Base-by-base conservation (phyloP, 2,797 vertebrate species). In the Coendou prehensilis region DNA sequence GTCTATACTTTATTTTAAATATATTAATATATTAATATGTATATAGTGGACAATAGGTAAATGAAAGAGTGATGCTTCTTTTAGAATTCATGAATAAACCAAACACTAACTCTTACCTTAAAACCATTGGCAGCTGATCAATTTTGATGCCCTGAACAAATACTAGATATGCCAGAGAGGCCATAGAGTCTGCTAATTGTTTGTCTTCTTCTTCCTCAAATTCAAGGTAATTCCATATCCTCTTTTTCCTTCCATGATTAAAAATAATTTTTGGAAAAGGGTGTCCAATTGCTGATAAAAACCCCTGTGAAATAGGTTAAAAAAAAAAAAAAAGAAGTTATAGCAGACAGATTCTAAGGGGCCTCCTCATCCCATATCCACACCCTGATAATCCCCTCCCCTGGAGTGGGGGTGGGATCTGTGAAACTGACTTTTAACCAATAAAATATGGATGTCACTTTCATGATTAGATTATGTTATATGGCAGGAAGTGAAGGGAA, bases 91-190 rank as follows among this genome's bases (percentile, higher is more conserved):
- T 69, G 56, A 92, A 84, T 75, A 91, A 83, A 75, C 17, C 73
- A 85, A 93, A 96, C 4, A 79, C 3, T 73, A 87, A 81, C 28
- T 79, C 93, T 98, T 98, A 99, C 99, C 99, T 99, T 98, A 99
- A 99, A 50, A 99, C 99, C 78, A 98, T 17, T 52, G 99, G 99
- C 92, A 99, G 99, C 84, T 96, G 98, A 91, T 99, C 98, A 0
- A 99, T 98, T 93, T 98, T 98, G 93, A 99, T 98, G 94, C 99
- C 98, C 92, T 99, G 99, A 91, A 99, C 99, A 98, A 99, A 99
- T n/a, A 99, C 95, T 33, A 99, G 98, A 84, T 99, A 99, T 6
- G 99, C 99, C 96, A 99, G 97, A 96, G 99, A 99, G 1, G 99
- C 99, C 97, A 99, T 97, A 5, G 99, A 98, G 93, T 99, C 99